Conservation (phyloP, 2,797 vertebrate genomes). For the Enteromius anoplus region DNA sequence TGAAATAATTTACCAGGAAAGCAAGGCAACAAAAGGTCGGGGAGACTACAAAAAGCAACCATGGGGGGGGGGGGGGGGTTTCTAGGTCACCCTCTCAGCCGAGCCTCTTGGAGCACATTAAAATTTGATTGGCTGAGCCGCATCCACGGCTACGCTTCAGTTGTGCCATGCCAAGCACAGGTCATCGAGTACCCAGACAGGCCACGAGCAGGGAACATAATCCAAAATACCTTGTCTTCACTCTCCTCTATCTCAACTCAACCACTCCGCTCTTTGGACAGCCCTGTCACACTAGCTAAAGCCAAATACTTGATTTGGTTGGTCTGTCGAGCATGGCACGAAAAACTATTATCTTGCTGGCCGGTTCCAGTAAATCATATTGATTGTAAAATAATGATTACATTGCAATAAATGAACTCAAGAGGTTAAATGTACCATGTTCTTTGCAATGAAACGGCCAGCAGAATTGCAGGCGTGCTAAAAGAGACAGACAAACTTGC, state of each 20-base stretch:
- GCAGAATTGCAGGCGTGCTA: not conserved
- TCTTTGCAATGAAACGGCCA: not conserved
- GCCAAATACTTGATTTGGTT: conserved; percentile 3
- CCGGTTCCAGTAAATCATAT: not conserved
- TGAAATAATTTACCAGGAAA: not conserved
- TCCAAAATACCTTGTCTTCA: conserved; percentile 5
- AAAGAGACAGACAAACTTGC: not conserved
- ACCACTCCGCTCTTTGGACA: not conserved
- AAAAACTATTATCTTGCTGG: not conserved
- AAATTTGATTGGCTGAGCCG: conserved; percentile 75
- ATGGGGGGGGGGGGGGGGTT: conserved; percentile 61
- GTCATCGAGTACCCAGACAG: conserved; percentile 69
- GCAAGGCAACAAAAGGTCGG: conserved; percentile 3
- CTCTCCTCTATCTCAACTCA: conserved; percentile 1
- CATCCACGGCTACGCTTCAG: conserved; percentile 64
- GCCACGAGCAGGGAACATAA: conserved; percentile 35
- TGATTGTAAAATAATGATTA: conserved; percentile 26
- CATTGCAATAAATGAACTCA: not conserved
- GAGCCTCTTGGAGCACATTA: conserved; percentile 70
- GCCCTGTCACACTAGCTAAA: not conserved
- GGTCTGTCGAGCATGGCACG: not conserved
- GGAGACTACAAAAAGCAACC: conserved; percentile 5
- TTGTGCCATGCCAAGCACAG: conserved; percentile 72
- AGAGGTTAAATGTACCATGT: not conserved
- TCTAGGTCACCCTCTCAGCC: conserved; percentile 76